Evolutionary conservation across 2,888 invertebrate genomes (phyloP).

Genomic region (Platycnemis pennipes): DNA sequence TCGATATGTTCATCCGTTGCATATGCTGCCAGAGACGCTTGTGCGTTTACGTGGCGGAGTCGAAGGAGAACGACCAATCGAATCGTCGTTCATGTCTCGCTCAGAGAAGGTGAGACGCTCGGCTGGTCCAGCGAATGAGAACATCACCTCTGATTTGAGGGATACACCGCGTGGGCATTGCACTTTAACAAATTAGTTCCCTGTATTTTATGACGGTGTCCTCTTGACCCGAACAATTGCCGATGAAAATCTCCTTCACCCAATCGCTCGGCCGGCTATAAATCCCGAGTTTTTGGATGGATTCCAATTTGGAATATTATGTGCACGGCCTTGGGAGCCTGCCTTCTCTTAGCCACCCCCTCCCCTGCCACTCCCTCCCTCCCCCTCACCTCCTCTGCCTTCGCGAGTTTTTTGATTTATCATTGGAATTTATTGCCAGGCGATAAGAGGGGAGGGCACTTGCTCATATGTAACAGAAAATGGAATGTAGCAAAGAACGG

Average conservation of each 20-base stretch:
- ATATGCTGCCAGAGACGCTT: no score
- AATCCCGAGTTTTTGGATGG: constrained; percentile 51
- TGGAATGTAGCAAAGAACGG: background rate
- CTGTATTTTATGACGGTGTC: background rate
- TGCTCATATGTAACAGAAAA: background rate
- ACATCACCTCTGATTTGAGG: background rate
- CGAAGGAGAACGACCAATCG: no score
- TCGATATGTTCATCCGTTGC: no score
- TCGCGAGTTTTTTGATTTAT: background rate
- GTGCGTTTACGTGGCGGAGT: no score
- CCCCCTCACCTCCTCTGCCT: background rate
- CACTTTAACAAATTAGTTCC: constrained; percentile 19
- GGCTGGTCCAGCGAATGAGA: no score
- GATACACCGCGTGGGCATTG: background rate
- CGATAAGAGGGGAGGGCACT: background rate
- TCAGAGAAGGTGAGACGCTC: no score
- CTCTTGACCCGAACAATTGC: constrained; percentile 1
- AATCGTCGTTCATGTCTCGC: no score
- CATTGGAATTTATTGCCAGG: background rate
- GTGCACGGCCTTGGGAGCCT: background rate
- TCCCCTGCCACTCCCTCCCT: background rate
- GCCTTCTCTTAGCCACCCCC: background rate
- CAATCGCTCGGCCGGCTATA: constrained; percentile 23
- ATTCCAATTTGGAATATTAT: constrained; percentile 49
- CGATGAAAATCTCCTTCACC: constrained; percentile 30